Evolutionary conservation across 2,113 vertebrate species (phyloP), one percentile per base, ranked within the genome.

Genomic region (Petromus typicus): DNA sequence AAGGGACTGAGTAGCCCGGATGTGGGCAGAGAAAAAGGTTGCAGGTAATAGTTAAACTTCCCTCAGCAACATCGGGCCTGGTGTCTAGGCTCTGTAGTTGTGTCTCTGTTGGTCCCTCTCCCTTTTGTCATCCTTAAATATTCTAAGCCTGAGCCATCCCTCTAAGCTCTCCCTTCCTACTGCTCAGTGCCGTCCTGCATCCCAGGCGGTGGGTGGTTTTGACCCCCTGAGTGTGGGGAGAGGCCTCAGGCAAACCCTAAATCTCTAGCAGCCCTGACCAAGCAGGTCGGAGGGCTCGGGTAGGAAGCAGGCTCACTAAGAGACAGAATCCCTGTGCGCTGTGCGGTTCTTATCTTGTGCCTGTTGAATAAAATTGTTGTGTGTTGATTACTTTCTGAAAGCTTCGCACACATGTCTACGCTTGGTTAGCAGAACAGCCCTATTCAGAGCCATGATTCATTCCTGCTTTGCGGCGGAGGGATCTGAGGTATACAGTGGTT

Each of bases 371-470:
- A 71, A 54, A 67, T 45, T 71, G n/a, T 56, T 4, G 0, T 9
- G 48, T 40, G 40, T 27, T 5, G 3, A 71, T 67, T 67, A 66
- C 66, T 93, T 83, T 76, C 59, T 32, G 59, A 66, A 34, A 95
- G 63, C 27, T 84, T 79, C 45, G 45, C 18, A 75, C 27, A 76
- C 22, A 51, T 64, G 75, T 48, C 54, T 51, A 56, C 83, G 63
- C n/a, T 75, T 64, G 66, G 48, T 89, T 69, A 69, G 45, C 79
- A 56, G 51, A 51, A 40, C 3, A 66, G 45, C 32, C 16, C 63
- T 85, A 40, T 40, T 69, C 17, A 69, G 90, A 93, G 92, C 45
- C 75, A 89, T 63, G 48, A 51, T 51, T 51, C 85, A 63, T 69
- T 89, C 27, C 51, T 32, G 13, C 48, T 86, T 90, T 40, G 59